phyloP scores from a whole-genome alignment of 2,888 invertebrate species.

The Cheilosia vulpina region DNA sequence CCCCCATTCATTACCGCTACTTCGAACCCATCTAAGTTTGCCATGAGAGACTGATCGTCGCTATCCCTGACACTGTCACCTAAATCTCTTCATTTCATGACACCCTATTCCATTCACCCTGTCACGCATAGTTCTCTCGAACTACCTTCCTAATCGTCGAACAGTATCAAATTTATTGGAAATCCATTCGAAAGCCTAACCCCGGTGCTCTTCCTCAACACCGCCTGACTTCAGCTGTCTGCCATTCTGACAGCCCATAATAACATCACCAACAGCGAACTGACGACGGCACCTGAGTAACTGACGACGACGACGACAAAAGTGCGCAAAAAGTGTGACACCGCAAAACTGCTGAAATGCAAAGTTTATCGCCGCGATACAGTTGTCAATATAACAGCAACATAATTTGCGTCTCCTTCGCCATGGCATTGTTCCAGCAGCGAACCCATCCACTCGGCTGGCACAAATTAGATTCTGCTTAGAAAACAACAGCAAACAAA shows the following conservation, averaged over 20 bases:
- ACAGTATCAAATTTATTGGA: constrained; percentile 42
- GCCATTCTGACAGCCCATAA: constrained; percentile 10
- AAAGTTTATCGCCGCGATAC: constrained; percentile 76
- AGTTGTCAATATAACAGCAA: constrained; percentile 77
- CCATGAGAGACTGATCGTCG: not conserved
- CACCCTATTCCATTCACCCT: not conserved
- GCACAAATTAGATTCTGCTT: constrained; percentile 48
- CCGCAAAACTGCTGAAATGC: constrained; percentile 39
- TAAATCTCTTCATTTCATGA: not conserved
- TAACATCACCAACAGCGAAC: constrained; percentile 21
- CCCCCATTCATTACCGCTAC: too few relatives aligned
- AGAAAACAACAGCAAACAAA: constrained; percentile 23
- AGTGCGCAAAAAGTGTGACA: constrained; percentile 18
- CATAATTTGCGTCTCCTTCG: constrained; percentile 65
- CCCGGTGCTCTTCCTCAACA: not conserved
- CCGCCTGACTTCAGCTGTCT: not conserved
- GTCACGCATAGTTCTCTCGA: not conserved
- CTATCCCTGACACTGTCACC: not conserved
- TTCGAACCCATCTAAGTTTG: not conserved
- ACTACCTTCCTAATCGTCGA: constrained; percentile 10
- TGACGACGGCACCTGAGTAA: not conserved
- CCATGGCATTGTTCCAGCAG: constrained; percentile 29
- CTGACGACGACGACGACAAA: not conserved
- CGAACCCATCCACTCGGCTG: constrained; percentile 1
- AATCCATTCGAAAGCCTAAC: constrained; percentile 20